phyloP scores from a whole-genome alignment of 35 echinoderm and acorn worm genomes.

The Diadema setosum region DNA sequence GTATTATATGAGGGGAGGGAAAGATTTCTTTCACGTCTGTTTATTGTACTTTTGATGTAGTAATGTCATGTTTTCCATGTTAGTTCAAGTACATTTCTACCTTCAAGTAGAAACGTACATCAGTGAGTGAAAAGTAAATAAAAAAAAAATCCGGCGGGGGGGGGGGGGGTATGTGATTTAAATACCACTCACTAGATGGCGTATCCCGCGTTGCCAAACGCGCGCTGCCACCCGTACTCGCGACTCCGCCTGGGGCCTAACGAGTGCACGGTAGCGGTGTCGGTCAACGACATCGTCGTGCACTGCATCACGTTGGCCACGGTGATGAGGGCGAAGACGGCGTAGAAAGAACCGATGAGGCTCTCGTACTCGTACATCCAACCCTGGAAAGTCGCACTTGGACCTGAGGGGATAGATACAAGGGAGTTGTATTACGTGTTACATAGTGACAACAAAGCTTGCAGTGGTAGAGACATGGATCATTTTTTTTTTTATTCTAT shows the following conservation, averaged over 20 bases:
- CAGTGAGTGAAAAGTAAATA: too few relatives aligned
- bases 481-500: too few relatives aligned
- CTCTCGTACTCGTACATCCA: slow-evolving; percentile 23
- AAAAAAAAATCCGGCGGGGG: too few relatives aligned
- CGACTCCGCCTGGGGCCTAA: neutral
- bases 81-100: too few relatives aligned
- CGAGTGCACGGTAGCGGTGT: slow-evolving; percentile 31
- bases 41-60: too few relatives aligned
- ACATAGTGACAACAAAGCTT: too few relatives aligned
- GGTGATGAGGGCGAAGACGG: slow-evolving; percentile 22
- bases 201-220: slow-evolving; percentile 40
- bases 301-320: slow-evolving; percentile 28
- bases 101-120: too few relatives aligned
- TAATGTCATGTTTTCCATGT: too few relatives aligned
- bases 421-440: neutral
- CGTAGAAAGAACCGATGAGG: neutral
- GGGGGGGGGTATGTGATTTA: too few relatives aligned
- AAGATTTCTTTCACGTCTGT: too few relatives aligned
- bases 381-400: neutral
- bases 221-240: slow-evolving; percentile 39
- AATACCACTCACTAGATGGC: slow-evolving; percentile 52
- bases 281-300: slow-evolving; percentile 5
- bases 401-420: neutral
- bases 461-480: too few relatives aligned
- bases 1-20: too few relatives aligned